Evolutionary conservation across 2,888 invertebrate species (phyloP).

Genomic region (Smittia sp.): DNA sequence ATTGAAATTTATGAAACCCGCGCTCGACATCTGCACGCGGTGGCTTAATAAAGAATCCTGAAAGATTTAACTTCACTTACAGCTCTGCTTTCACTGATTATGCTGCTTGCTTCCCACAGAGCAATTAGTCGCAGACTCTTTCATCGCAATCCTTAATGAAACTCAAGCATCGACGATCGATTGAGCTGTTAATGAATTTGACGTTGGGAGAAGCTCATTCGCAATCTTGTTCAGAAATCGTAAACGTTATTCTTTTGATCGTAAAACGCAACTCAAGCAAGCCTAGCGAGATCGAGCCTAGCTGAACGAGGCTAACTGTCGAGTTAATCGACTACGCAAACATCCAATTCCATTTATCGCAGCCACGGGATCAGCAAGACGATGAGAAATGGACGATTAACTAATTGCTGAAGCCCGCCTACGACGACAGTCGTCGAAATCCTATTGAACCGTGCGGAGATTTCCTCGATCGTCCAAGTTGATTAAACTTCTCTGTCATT

Average conservation of each 20-base stretch:
- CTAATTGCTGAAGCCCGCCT: not conserved
- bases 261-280: not conserved
- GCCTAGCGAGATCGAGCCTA: conserved; percentile 9
- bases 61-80: too few species aligned
- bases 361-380: not conserved
- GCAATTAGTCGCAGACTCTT: conserved; percentile 15
- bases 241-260: conserved; percentile 27
- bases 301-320: not conserved
- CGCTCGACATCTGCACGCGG: not conserved
- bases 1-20: conserved; percentile 8
- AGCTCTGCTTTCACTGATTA: not conserved
- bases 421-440: not conserved
- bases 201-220: not conserved
- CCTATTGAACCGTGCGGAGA: not conserved
- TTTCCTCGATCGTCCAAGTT: not conserved
- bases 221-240: conserved; percentile 21
- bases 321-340: not conserved
- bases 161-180: conserved; percentile 15
- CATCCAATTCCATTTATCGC: not conserved
- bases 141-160: conserved; percentile 24
- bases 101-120: conserved; percentile 11
- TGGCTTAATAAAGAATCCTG: not conserved
- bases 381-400: not conserved
- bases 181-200: conserved; percentile 35
- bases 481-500: not conserved